phyloP scores from a whole-genome alignment of 2,888 invertebrate species.

The Adelphocoris suturalis region DNA sequence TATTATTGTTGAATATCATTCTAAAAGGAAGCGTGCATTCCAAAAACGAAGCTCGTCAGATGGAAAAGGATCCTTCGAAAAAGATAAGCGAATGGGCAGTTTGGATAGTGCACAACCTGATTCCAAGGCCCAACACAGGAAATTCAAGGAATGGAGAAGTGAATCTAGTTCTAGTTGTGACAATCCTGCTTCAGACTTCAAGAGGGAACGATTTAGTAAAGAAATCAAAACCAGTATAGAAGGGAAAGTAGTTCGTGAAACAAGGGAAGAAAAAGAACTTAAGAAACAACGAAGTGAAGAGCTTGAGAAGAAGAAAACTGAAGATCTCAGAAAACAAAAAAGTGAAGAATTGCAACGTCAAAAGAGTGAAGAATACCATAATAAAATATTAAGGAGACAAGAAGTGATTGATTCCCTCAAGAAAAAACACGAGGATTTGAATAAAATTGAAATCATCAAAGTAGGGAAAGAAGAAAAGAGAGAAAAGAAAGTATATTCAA shows the following conservation, averaged over 20 bases:
- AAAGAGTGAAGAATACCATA: conserved; percentile 62
- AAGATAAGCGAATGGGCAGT: conserved; percentile 74
- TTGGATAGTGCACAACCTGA: conserved; percentile 70
- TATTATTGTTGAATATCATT: conserved; percentile 76
- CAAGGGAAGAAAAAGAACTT: conserved; percentile 72
- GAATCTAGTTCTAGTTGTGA: conserved; percentile 73
- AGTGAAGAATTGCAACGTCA: conserved; percentile 64
- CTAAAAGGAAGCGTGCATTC: conserved; percentile 76
- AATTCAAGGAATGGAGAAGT: conserved; percentile 73
- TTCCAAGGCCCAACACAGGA: conserved; percentile 58
- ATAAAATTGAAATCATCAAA: conserved; percentile 71
- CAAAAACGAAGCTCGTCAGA: conserved; percentile 75
- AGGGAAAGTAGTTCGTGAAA: conserved; percentile 74
- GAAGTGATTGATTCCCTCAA: conserved; percentile 75
- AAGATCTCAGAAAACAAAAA: conserved; percentile 72
- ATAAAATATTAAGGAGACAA: conserved; percentile 77
- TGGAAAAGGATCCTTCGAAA: conserved; percentile 73
- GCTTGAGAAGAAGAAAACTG: conserved; percentile 72
- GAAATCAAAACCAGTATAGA: conserved; percentile 74
- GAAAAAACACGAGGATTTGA: conserved; percentile 68
- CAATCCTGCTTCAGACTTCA: conserved; percentile 71
- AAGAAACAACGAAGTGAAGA: conserved; percentile 74
- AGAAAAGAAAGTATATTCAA: conserved; percentile 51
- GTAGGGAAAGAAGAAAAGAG: conserved; percentile 63
- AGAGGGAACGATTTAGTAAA: conserved; percentile 74